A percentile compares a stretch with the other conserved stretches of the same genome.
phyloP scores from a whole-genome alignment of 2,113 vertebrate genomes.

The Erpornis zantholeuca region DNA sequence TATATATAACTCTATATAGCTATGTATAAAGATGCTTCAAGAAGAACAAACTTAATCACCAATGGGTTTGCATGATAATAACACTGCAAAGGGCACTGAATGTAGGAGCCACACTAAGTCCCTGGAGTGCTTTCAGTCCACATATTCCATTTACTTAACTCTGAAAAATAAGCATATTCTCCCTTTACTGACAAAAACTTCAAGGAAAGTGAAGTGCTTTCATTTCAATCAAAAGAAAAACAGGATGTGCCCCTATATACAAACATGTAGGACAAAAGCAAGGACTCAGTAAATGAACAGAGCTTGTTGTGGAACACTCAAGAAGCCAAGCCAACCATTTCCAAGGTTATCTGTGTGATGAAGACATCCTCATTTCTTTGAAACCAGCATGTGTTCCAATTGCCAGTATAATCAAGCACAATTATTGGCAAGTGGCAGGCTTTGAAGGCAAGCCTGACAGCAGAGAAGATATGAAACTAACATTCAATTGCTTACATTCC shows the following conservation, averaged over 20 bases:
- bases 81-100: fast-evolving
- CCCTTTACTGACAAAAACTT: background rate
- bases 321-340: background rate
- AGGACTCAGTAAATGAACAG: background rate
- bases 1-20: background rate
- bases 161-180: background rate
- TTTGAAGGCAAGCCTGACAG: background rate
- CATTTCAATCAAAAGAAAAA: background rate
- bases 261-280: background rate
- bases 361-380: slow-evolving; percentile 30
- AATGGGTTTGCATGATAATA: background rate
- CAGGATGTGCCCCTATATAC: background rate
- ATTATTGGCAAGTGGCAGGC: background rate
- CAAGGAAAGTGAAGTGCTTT: background rate
- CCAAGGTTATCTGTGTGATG: slow-evolving; percentile 23
- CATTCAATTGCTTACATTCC: background rate
- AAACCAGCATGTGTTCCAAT: background rate
- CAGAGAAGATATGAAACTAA: background rate
- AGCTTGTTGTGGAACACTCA: background rate
- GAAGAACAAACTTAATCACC: background rate
- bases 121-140: background rate
- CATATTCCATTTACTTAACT: background rate
- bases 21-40: background rate
- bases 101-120: background rate
- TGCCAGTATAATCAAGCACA: background rate